Conservation (phyloP, 2,113 vertebrate species). For the Fregetta grallaria region DNA sequence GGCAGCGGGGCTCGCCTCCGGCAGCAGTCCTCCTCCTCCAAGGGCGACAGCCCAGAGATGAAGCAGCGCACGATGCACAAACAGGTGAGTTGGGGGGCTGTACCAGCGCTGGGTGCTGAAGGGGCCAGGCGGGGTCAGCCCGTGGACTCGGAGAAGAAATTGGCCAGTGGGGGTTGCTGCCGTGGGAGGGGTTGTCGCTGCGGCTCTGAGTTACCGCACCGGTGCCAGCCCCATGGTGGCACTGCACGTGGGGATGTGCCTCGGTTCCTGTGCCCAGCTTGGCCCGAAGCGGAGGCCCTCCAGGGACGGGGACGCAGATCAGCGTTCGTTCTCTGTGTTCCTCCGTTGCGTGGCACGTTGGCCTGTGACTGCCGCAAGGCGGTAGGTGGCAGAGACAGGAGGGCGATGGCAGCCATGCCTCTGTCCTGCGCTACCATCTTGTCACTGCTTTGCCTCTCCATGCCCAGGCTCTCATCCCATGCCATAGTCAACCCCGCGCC, state of each 20-base stretch:
- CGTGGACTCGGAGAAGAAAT: not conserved
- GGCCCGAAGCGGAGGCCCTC: not conserved
- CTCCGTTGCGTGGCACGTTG: rapidly evolving
- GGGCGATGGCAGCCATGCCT: not conserved
- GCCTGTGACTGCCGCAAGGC: not conserved
- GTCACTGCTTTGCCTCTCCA: constrained; percentile 62
- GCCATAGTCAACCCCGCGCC: not conserved
- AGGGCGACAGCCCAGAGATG: constrained; percentile 93
- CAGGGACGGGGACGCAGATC: not conserved
- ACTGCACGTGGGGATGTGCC: rapidly evolving
- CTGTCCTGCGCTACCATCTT: not conserved
- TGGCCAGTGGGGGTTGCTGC: not conserved
- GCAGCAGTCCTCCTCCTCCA: constrained; percentile 94
- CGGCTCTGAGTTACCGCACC: not conserved
- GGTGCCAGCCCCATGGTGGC: rapidly evolving
- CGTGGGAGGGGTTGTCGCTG: rapidly evolving
- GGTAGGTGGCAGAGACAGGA: not conserved
- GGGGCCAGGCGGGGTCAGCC: not conserved
- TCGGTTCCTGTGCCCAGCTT: not conserved
- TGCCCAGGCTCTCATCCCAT: constrained; percentile 67
- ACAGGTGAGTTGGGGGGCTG: constrained; percentile 77
- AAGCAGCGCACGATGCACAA: constrained; percentile 91
- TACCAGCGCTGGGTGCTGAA: rapidly evolving
- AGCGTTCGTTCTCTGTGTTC: rapidly evolving
- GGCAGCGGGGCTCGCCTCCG: constrained; percentile 86